Evolutionary conservation across 2,113 vertebrate species (phyloP), one percentile per base, ranked within the genome.

Genomic region (Brachyhypopomus occidentalis): DNA sequence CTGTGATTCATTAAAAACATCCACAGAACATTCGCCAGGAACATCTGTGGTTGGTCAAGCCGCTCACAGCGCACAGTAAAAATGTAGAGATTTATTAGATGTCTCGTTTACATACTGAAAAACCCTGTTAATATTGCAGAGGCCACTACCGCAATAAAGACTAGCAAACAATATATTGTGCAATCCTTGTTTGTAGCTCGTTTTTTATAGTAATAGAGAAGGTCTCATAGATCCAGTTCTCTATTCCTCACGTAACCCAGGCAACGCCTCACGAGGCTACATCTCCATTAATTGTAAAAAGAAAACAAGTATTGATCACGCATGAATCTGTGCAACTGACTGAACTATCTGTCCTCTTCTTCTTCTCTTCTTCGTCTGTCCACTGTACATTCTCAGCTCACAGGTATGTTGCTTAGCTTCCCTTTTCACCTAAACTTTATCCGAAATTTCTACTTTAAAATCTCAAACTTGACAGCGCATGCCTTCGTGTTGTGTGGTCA

Each of bases 321-420:
- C 74, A 84, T 88, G 80, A 84, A 79, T 87, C n/a, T 72, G 20
- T 73, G 22, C 82, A 58, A 62, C 55, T 76, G 80, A 83, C 72
- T 66, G 9, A 75, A 85, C 83, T 86, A 62, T 89, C 80, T 87
- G 41, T 89, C 59, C 79, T 84, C 83, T 58, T 83, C 83, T 75
- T 89, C 59, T 79, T 84, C 83, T 58, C 82, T 82, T 75, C 83
- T 72, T 80, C 79, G 82, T 87, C 86, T 79, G n/a, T 71, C 85
- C 75, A 86, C 78, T 84, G 75, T 91, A 77, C 87, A 87, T 82
- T 88, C 88, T 90, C 93, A 93, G 93, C 90, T 77, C 4, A 83
- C 89, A 94, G 93, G 93, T 94, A 94, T 85, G 92, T 89, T 86
- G 83, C 83, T 19, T 66, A 4, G 14, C 38, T 66, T 85, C 85